A percentile compares a stretch with the other conserved stretches of the same genome.
Evolutionary conservation across 2,888 invertebrate species (phyloP).

Genomic region (Calameuta idolon): DNA sequence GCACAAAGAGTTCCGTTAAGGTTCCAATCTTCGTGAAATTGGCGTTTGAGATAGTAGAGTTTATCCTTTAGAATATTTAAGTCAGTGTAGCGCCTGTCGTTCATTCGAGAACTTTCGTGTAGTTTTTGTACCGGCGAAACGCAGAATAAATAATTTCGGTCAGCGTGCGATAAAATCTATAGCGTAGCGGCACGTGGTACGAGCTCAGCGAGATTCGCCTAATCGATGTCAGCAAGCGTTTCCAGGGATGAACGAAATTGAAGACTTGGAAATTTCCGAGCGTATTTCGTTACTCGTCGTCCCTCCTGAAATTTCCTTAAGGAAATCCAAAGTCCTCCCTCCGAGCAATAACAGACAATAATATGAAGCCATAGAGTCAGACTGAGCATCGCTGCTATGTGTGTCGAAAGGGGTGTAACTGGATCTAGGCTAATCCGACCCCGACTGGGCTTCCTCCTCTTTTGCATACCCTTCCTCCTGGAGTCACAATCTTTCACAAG

Average conservation of each 20-base stretch:
- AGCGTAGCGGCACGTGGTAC: neutral
- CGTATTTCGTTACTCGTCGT: neutral
- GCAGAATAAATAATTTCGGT: neutral
- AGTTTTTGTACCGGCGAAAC: neutral
- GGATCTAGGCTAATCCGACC: slow-evolving; percentile 51
- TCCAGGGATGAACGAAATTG: neutral
- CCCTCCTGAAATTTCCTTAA: neutral
- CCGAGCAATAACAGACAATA: slow-evolving; percentile 29
- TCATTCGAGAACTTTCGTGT: too few relatives aligned
- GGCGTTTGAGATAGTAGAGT: neutral
- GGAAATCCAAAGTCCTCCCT: neutral
- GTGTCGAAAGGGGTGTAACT: slow-evolving; percentile 49
- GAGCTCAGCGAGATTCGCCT: neutral
- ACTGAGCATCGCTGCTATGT: slow-evolving; percentile 25
- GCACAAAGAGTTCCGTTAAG: neutral
- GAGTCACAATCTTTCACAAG: neutral
- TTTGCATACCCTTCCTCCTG: neutral
- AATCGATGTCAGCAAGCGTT: neutral
- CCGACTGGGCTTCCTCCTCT: slow-evolving; percentile 37
- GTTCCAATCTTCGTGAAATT: neutral
- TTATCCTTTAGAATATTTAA: neutral
- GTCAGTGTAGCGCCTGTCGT: too few relatives aligned
- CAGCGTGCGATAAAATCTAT: neutral
- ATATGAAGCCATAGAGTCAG: slow-evolving; percentile 43
- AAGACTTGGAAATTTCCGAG: neutral